Evolutionary conservation across 2,113 vertebrate genomes (phyloP).

Genomic region (Clarias macrocephalus): DNA sequence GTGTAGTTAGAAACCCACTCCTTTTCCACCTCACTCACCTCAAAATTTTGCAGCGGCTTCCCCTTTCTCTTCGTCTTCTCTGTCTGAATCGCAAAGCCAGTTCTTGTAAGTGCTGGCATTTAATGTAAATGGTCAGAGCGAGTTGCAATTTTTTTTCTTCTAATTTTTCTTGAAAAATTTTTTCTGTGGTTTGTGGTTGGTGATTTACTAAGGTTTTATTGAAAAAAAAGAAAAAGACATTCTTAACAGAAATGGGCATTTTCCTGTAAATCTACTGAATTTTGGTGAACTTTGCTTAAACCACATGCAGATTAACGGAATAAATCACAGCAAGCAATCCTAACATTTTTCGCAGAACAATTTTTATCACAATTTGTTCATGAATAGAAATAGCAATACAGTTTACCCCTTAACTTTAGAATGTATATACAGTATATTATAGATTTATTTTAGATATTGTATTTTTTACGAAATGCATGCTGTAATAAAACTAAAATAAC

Average conservation of each 20-base stretch:
- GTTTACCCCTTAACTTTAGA: neutral
- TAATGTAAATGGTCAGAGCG: conserved; percentile 69
- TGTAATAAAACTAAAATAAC: neutral
- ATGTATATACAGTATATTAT: neutral
- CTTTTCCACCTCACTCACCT: conserved; percentile 66
- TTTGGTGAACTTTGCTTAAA: neutral
- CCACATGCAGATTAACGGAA: neutral
- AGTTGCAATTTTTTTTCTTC: neutral
- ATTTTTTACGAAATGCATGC: neutral
- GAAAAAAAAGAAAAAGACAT: neutral
- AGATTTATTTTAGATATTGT: neutral
- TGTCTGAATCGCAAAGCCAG: conserved; percentile 56
- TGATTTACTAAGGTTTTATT: conserved; percentile 14
- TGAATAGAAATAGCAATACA: no score
- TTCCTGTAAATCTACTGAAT: conserved; percentile 22
- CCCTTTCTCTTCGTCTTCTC: conserved; percentile 52
- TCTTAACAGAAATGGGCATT: neutral
- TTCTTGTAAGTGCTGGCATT: conserved; percentile 76
- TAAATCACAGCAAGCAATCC: neutral
- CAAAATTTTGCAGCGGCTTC: conserved; percentile 64
- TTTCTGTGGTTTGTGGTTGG: conserved; percentile 19
- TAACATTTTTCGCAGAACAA: neutral
- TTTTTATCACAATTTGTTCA: neutral
- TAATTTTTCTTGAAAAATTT: neutral
- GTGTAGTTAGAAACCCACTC: conserved; percentile 41